phyloP scores from a whole-genome alignment of 2,797 vertebrate species.

The Scolopax bukidnonensis region DNA sequence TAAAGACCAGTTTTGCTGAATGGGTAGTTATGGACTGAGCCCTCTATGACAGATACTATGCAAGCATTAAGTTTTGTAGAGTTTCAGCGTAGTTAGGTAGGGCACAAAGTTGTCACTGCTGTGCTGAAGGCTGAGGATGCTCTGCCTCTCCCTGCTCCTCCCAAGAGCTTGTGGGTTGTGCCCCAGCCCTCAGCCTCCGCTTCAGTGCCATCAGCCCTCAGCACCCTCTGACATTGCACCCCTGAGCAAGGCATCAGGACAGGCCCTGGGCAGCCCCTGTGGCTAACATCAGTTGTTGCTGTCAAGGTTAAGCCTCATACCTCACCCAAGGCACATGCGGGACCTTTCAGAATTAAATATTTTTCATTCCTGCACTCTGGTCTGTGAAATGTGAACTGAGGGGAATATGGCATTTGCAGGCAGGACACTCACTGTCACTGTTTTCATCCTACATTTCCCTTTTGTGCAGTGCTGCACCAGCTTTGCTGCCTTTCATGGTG shows the following conservation, averaged over 20 bases:
- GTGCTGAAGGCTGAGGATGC: not conserved
- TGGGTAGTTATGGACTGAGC: not conserved
- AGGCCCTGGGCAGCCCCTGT: not conserved
- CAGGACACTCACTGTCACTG: not conserved
- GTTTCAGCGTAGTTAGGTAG: not conserved
- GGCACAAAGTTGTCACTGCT: not conserved
- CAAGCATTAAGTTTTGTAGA: not conserved
- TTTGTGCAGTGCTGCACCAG: not conserved
- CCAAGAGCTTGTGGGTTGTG: not conserved
- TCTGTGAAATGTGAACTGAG: not conserved
- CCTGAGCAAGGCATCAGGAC: not conserved
- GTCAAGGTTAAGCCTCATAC: not conserved
- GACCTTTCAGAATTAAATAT: not conserved
- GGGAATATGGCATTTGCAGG: not conserved
- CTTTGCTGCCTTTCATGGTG: not conserved
- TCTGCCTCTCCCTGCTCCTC: not conserved
- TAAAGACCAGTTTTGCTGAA: not conserved
- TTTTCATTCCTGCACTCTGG: not conserved
- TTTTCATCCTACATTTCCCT: not conserved
- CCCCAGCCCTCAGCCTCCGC: not conserved
- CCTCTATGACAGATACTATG: not conserved
- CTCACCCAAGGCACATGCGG: accelerated
- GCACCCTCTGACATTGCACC: not conserved
- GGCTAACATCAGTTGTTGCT: not conserved
- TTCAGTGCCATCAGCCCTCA: not conserved